Evolutionary conservation across 2,888 invertebrate species (phyloP), one percentile per base, ranked within the genome.

Genomic region (Dynastes tityus): DNA sequence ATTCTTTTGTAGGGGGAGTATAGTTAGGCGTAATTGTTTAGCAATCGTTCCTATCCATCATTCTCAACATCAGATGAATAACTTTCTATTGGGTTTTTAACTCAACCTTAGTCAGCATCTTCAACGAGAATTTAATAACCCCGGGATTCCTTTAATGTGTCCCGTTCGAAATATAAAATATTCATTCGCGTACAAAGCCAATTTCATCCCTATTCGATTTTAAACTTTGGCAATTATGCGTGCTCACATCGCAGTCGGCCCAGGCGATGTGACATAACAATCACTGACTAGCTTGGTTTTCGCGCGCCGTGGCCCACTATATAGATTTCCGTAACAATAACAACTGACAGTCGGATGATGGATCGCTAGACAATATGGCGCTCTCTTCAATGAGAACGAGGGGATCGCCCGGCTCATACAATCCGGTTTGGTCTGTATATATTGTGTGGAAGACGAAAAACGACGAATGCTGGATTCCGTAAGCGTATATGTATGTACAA

Each of bases 241-340:
- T 84, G 87, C 86, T 87, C 88, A 87, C 88, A 87, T 80, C 83
- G 81, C 84, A 82, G 82, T 83, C 84, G 83, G 65, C 78, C 78
- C 65, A 64, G 65, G 49, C 55, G 84, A 83, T 84, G 84, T 84
- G 84, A 85, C 86, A 85, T 82, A 86, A 87, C 86, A 86, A 86
- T 86, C 86, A 61, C 61, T 61, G 29, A 40, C 73, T 74, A 27
- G 73, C 73, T 74, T 61, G 73, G 61, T 49, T 74, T 74, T 74
- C 73, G 73, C 73, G 49, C 73, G 61, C 73, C 45, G 85, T 84
- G 83, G 85, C 85, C 84, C 83, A 84, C 86, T 85, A 84, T 86
- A 87, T 87, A 87, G 87, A 87, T 88, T 87, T 87, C 86, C 86
- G 87, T 85, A 88, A 88, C 88, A 88, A 88, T 88, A 88, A 87